Conservation (phyloP, 2,113 vertebrate species). For the Periophthalmus modestus region DNA sequence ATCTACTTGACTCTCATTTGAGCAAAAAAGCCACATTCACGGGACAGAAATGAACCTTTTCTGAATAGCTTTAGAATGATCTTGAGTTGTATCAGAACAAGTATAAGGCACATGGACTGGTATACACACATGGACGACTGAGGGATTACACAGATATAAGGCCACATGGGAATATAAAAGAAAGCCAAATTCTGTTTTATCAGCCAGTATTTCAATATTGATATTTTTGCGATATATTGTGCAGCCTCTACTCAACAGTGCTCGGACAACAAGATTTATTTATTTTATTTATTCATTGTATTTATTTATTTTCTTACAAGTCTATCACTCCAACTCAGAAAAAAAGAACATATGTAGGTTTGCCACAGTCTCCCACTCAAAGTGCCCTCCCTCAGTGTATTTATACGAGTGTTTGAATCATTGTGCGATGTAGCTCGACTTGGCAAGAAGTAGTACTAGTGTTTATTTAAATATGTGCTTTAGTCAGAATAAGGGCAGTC, state of each 20-base stretch:
- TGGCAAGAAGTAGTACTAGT: constrained; percentile 2
- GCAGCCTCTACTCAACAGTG: background rate
- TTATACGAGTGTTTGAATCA: constrained; percentile 38
- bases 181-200: too few species aligned
- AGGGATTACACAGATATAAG: too few species aligned
- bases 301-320: constrained; percentile 20
- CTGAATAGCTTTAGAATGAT: too few species aligned
- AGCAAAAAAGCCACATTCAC: too few species aligned
- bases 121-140: too few species aligned
- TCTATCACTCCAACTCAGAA: constrained; percentile 11
- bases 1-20: too few species aligned
- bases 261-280: constrained; percentile 23
- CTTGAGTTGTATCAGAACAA: too few species aligned
- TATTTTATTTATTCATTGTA: background rate
- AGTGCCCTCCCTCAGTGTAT: constrained; percentile 31
- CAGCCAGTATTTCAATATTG: too few species aligned
- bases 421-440: constrained; percentile 21
- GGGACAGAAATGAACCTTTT: too few species aligned
- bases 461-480: constrained; percentile 14
- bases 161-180: too few species aligned
- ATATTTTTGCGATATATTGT: too few species aligned
- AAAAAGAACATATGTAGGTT: constrained; percentile 45
- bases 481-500: background rate
- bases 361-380: constrained; percentile 36
- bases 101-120: too few species aligned